Conservation (phyloP, 1,140 invertebrate species). For the Drosophila pseudoobscura region DNA sequence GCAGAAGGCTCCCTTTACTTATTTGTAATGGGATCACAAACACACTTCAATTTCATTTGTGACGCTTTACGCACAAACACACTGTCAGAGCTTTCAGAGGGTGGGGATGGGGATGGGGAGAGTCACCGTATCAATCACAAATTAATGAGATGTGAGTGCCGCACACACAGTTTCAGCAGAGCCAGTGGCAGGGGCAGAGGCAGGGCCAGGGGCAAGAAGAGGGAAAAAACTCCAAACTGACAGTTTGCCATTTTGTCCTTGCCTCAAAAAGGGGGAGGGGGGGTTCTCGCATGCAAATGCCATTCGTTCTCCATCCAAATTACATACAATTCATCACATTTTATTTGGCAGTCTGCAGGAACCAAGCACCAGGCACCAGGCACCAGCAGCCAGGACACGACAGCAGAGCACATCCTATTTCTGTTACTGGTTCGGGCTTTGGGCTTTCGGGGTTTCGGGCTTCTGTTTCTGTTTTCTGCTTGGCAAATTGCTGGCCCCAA, state of each 20-base stretch:
- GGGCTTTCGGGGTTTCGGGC: too few relatives aligned
- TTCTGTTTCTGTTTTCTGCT: slow-evolving; percentile 6
- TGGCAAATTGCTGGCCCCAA: slow-evolving; percentile 49
- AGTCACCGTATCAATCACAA: slow-evolving; percentile 80
- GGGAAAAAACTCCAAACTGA: slow-evolving; percentile 58
- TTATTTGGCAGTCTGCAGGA: slow-evolving; percentile 62
- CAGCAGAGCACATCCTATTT: slow-evolving; percentile 4
- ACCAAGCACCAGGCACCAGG: too few relatives aligned
- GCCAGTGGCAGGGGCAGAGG: neutral
- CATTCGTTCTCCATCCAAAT: slow-evolving; percentile 73
- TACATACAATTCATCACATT: slow-evolving; percentile 83
- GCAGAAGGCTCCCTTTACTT: slow-evolving; percentile 64
- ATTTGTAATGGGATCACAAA: slow-evolving; percentile 82
- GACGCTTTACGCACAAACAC: slow-evolving; percentile 80
- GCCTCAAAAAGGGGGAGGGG: neutral
- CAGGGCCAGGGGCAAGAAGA: slow-evolving; percentile 18
- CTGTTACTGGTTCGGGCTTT: slow-evolving; percentile 1
- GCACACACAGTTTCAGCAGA: slow-evolving; percentile 54
- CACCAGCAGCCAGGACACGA: slow-evolving; percentile 40
- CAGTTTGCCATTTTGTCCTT: slow-evolving; percentile 65
- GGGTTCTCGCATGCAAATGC: slow-evolving; percentile 65
- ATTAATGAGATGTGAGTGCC: slow-evolving; percentile 83
- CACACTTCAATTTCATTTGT: slow-evolving; percentile 82
- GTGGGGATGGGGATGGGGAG: neutral
- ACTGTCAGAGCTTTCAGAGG: slow-evolving; percentile 33